Evolutionary conservation across 37 sponge, comb jelly and placozoan species (phyloP).

Genomic region (Mnemiopsis leidyi): DNA sequence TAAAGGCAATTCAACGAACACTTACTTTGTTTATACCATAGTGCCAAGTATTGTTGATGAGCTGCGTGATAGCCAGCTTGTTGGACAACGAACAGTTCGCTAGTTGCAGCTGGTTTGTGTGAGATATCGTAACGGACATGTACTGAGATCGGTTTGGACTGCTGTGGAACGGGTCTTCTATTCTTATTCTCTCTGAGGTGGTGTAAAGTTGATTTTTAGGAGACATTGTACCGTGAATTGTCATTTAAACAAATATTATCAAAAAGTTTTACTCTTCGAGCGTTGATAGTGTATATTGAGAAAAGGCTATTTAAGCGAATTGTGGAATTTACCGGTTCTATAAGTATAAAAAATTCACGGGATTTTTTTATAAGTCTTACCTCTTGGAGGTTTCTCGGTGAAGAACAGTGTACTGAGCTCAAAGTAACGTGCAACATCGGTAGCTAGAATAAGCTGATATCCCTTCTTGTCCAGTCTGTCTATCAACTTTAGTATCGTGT

Average conservation of each 20-base stretch:
- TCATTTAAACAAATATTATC: no score
- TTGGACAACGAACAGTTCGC: constrained; percentile 50
- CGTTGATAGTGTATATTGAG: no score
- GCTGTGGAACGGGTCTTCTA: no score
- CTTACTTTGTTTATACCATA: constrained; percentile 52
- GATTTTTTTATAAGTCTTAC: no score
- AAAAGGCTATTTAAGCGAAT: no score
- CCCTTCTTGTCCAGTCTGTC: constrained; percentile 43
- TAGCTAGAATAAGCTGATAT: constrained; percentile 32
- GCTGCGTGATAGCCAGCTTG: constrained; percentile 61
- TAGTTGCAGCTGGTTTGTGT: constrained; percentile 54
- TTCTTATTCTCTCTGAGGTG: background rate
- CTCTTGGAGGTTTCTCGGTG: background rate
- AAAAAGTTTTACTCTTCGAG: no score
- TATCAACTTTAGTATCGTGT: constrained; percentile 27
- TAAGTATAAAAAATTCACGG: no score
- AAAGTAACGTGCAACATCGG: constrained; percentile 49
- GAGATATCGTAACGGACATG: constrained; percentile 65
- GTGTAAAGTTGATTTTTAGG: no score
- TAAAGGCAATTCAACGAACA: no score
- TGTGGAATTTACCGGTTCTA: no score
- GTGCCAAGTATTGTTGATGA: constrained; percentile 65
- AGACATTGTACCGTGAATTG: no score
- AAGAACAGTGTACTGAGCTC: constrained; percentile 60
- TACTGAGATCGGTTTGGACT: constrained; percentile 25